These are phyloP conservation scores for Diphyllodes magnificus DNA, from an alignment of 2,113 vertebrate genomes.

Conservation along the genomic window DNA sequence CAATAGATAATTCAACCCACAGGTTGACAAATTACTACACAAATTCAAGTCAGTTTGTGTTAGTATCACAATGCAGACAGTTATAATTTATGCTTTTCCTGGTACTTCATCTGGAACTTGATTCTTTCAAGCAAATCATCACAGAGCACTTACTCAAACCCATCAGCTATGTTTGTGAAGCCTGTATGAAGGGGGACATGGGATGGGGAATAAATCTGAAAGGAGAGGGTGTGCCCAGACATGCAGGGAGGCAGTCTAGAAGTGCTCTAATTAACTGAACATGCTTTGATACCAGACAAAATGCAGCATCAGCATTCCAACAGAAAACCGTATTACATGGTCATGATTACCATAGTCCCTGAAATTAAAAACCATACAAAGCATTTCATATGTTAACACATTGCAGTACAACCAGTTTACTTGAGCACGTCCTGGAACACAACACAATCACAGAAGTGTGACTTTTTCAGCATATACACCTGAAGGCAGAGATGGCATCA, in stretches of 20 bases:
- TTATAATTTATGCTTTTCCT: not conserved
- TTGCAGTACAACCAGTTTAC: not conserved
- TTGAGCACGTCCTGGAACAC: not conserved
- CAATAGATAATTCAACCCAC: not conserved
- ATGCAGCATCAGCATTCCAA: not conserved
- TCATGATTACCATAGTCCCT: not conserved
- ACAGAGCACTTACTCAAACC: not conserved
- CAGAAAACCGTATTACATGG: fast-evolving
- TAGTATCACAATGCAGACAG: not conserved
- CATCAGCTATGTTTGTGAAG: not conserved
- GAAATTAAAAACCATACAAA: not conserved
- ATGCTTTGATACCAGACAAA: not conserved
- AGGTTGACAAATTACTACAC: not conserved
- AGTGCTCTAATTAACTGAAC: not conserved
- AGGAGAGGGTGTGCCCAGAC: not conserved
- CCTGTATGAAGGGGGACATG: not conserved
- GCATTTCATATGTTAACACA: fast-evolving
- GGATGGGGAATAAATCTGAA: not conserved
- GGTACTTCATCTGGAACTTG: not conserved
- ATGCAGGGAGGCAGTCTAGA: not conserved
- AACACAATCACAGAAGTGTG: not conserved
- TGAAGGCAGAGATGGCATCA: not conserved
- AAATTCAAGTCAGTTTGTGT: not conserved
- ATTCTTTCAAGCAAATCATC: not conserved
- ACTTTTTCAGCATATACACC: not conserved